These are phyloP conservation scores for Corbicula japonica DNA, from an alignment of 2,888 invertebrate genomes.

Conservation along the genomic window DNA sequence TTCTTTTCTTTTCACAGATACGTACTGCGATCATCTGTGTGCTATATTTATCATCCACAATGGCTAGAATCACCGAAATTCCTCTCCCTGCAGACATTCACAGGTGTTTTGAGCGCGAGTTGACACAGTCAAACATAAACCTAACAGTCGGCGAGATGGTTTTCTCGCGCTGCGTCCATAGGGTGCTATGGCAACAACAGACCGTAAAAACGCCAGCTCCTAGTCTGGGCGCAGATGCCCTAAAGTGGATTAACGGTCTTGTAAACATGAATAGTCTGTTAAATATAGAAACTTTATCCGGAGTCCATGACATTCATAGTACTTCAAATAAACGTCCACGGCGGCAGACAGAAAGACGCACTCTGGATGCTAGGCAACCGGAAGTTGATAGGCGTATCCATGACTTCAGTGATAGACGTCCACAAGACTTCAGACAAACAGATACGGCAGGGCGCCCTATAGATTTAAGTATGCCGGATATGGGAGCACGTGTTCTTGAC, in stretches of 20 bases:
- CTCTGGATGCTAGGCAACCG: too few relatives aligned
- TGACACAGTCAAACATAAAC: conserved; percentile 13
- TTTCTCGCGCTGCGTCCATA: conserved; percentile 54
- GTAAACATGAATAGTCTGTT: conserved; percentile 41
- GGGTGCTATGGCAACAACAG: conserved; percentile 36
- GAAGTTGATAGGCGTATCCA: too few relatives aligned
- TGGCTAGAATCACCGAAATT: conserved; percentile 48
- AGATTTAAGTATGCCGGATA: too few relatives aligned
- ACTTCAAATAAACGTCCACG: background rate
- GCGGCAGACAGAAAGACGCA: conserved; percentile 7
- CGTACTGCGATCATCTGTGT: background rate
- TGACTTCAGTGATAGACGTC: too few relatives aligned
- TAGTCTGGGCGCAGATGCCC: conserved; percentile 39
- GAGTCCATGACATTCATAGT: background rate
- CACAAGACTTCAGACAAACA: too few relatives aligned
- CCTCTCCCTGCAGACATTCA: conserved; percentile 33
- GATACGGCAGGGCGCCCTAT: background rate
- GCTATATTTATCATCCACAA: conserved; percentile 43
- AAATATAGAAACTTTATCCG: background rate
- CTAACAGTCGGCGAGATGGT: conserved; percentile 46
- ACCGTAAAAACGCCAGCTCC: background rate
- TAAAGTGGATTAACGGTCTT: conserved; percentile 47
- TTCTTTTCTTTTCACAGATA: conserved; percentile 34
- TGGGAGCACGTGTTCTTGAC: too few relatives aligned
- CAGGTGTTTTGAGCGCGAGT: conserved; percentile 37